Evolutionary conservation across 2,888 invertebrate species (phyloP).

Genomic region (Aphidoletes aphidimyza): DNA sequence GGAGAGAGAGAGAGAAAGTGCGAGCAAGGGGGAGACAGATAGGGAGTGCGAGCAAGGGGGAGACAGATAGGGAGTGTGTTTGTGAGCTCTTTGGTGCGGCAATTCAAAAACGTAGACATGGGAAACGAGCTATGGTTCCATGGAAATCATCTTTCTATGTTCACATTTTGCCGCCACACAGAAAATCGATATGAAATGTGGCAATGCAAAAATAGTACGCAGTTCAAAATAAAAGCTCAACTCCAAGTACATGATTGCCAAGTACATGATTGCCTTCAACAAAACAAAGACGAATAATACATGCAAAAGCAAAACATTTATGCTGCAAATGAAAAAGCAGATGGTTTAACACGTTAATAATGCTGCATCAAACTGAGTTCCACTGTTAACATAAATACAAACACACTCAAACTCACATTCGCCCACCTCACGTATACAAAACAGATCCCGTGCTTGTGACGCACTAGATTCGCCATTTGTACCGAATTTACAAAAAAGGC

Average conservation of each 20-base stretch:
- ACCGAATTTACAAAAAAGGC: too few species aligned
- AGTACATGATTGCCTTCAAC: neutral
- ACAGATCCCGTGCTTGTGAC: too few species aligned
- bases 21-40: neutral
- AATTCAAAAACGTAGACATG: too few species aligned
- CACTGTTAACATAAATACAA: neutral
- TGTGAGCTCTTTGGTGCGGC: too few species aligned
- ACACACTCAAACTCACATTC: neutral
- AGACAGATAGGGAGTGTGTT: too few species aligned
- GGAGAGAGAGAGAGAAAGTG: too few species aligned
- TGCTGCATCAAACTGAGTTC: slow-evolving; percentile 18
- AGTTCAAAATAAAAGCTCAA: neutral
- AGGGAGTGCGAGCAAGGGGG: neutral
- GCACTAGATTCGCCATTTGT: too few species aligned
- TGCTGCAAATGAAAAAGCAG: slow-evolving; percentile 8
- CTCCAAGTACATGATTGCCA: too few species aligned
- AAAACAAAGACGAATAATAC: too few species aligned
- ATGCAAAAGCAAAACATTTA: neutral
- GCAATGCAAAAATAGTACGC: neutral
- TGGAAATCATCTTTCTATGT: neutral
- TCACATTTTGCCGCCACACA: neutral
- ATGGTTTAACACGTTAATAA: slow-evolving; percentile 40
- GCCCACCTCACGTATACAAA: neutral
- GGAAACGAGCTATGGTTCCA: too few species aligned
- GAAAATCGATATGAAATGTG: slow-evolving; percentile 39